Evolutionary conservation across 2,113 vertebrate genomes (phyloP).

Genomic region (Thomomys bottae): DNA sequence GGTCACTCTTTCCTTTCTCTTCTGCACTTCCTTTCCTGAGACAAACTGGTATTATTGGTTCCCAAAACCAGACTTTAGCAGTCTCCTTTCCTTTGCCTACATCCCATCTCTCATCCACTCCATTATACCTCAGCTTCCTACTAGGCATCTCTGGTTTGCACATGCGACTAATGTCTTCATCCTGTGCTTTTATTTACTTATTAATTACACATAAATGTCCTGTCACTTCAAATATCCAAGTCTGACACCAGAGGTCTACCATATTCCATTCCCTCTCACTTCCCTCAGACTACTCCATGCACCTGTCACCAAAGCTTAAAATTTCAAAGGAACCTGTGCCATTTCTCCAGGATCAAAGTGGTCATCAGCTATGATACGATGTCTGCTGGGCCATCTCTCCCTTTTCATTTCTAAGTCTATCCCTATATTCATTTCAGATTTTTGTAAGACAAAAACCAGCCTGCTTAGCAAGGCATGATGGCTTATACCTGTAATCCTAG

Average conservation of each 20-base stretch:
- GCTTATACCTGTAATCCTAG: too few species aligned
- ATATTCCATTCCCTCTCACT: background rate
- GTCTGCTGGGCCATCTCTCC: background rate
- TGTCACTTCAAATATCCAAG: background rate
- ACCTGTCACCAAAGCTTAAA: constrained; percentile 10
- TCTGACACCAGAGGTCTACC: background rate
- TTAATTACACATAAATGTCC: background rate
- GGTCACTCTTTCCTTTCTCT: background rate
- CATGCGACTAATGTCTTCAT: too few species aligned
- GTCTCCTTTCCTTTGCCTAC: background rate
- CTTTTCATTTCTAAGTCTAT: background rate
- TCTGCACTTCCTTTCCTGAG: background rate
- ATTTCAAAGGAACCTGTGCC: background rate
- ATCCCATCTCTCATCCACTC: background rate
- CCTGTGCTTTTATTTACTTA: background rate
- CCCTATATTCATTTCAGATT: background rate
- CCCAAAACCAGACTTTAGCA: background rate
- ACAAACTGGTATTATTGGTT: background rate
- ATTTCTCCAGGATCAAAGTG: background rate
- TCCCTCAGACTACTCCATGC: background rate
- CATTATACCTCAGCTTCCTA: background rate
- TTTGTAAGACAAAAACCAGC: too few species aligned
- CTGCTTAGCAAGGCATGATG: too few species aligned
- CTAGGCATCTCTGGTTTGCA: background rate
- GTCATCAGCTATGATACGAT: background rate